Percentiles rank a stretch among this genome's conserved stretches.
These are phyloP conservation scores for Vulpes vulpes DNA, from an alignment of 2,113 vertebrate genomes.

Conservation along the genomic window DNA sequence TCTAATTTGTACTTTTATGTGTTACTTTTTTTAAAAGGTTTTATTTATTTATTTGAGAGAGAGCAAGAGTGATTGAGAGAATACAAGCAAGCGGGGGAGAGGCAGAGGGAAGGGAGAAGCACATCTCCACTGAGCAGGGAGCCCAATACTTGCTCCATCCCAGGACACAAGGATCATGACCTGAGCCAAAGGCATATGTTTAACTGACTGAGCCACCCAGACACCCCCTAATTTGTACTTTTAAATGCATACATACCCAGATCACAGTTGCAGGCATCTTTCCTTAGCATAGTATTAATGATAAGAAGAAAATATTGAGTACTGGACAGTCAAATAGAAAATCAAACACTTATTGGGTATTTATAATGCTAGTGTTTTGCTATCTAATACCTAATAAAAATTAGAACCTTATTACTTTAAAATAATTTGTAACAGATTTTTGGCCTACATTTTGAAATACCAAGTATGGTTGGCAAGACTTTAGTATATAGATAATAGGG, in stretches of 20 bases:
- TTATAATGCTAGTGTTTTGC: neutral
- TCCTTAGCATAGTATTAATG: neutral
- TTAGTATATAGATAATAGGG: neutral
- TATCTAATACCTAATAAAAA: neutral
- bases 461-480: neutral
- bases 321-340: neutral
- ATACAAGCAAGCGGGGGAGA: neutral
- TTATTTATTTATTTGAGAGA: neutral
- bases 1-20: neutral
- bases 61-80: neutral
- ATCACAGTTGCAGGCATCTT: neutral
- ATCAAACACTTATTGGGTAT: neutral
- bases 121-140: neutral
- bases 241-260: neutral
- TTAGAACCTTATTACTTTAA: neutral
- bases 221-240: neutral
- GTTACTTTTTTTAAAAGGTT: neutral
- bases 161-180: neutral
- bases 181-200: neutral
- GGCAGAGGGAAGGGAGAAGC: neutral
- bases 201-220: neutral
- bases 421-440: neutral
- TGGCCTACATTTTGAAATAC: neutral
- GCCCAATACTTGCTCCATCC: neutral
- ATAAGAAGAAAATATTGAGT: slow-evolving; percentile 24